phyloP scores from a whole-genome alignment of 2,888 invertebrate species.

The Trisateles emortualis region DNA sequence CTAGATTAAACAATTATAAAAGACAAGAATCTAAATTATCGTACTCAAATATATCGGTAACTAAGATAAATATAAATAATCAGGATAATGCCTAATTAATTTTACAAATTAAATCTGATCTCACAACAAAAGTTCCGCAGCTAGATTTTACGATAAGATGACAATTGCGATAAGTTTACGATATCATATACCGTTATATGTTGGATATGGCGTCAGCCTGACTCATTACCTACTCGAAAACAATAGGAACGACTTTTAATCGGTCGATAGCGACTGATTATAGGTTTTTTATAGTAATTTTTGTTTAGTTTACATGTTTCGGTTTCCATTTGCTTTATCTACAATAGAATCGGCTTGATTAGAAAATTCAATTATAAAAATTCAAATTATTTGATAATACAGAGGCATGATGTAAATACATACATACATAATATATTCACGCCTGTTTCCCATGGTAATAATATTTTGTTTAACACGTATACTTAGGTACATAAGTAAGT shows the following conservation, averaged over 20 bases:
- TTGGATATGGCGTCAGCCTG: not conserved
- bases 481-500: no score
- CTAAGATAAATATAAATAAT: slow-evolving; percentile 20
- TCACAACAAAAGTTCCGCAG: slow-evolving; percentile 52
- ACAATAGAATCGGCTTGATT: slow-evolving; percentile 27
- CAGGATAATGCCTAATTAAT: slow-evolving; percentile 59
- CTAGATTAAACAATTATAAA: slow-evolving; percentile 43
- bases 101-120: slow-evolving; percentile 56
- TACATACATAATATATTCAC: no score
- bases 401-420: no score
- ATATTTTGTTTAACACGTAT: no score
- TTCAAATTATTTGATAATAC: slow-evolving; percentile 23
- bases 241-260: slow-evolving; percentile 32
- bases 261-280: slow-evolving; percentile 22
- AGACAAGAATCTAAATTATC: slow-evolving; percentile 36
- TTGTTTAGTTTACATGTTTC: slow-evolving; percentile 35
- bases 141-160: slow-evolving; percentile 53
- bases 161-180: slow-evolving; percentile 36
- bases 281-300: slow-evolving; percentile 35
- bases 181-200: slow-evolving; percentile 31
- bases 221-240: slow-evolving; percentile 12
- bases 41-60: slow-evolving; percentile 22
- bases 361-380: slow-evolving; percentile 33
- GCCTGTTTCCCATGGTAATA: no score
- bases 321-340: slow-evolving; percentile 39